A percentile compares a stretch with the other conserved stretches of the same genome.
phyloP scores from a whole-genome alignment of 2,888 invertebrate species.

The Ashinkailepas kermadecensis region DNA sequence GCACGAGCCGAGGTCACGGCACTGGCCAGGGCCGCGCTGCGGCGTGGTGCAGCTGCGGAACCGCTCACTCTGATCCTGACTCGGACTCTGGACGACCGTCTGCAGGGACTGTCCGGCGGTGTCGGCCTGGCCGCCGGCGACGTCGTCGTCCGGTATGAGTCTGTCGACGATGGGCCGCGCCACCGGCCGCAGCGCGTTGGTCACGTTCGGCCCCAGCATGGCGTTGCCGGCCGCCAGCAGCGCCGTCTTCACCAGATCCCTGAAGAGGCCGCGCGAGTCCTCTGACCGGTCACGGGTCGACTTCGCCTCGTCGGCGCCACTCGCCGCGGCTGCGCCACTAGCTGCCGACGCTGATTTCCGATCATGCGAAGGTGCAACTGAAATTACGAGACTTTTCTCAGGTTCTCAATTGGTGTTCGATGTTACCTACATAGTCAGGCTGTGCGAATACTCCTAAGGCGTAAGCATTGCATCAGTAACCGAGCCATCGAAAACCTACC shows the following conservation, averaged over 20 bases:
- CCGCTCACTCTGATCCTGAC: background rate
- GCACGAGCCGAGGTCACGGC: conserved; percentile 80
- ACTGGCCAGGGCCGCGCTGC: conserved; percentile 66
- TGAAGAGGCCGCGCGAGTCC: conserved; percentile 28
- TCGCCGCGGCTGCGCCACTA: too few relatives aligned
- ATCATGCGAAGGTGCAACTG: too few relatives aligned
- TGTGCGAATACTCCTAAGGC: too few relatives aligned
- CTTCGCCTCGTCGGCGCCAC: too few relatives aligned
- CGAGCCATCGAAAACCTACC: too few relatives aligned
- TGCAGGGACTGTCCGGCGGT: conserved; percentile 35
- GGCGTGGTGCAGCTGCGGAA: conserved; percentile 61
- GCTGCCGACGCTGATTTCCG: too few relatives aligned
- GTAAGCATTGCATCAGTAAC: too few relatives aligned
- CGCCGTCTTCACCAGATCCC: conserved; percentile 43
- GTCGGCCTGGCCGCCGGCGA: conserved; percentile 43
- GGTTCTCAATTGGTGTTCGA: too few relatives aligned
- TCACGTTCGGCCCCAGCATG: conserved; percentile 67
- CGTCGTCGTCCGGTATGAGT: background rate
- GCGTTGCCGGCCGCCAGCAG: conserved; percentile 72
- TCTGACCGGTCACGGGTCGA: background rate
- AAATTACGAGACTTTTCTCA: too few relatives aligned
- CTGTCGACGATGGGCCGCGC: conserved; percentile 43
- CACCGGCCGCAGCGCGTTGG: conserved; percentile 69
- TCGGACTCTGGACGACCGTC: background rate
- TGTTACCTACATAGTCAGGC: too few relatives aligned